Percentiles rank a stretch among this genome's conserved stretches.
Evolutionary conservation across 1,140 invertebrate genomes (phyloP).

Genomic region (Bombus difficillimus): DNA sequence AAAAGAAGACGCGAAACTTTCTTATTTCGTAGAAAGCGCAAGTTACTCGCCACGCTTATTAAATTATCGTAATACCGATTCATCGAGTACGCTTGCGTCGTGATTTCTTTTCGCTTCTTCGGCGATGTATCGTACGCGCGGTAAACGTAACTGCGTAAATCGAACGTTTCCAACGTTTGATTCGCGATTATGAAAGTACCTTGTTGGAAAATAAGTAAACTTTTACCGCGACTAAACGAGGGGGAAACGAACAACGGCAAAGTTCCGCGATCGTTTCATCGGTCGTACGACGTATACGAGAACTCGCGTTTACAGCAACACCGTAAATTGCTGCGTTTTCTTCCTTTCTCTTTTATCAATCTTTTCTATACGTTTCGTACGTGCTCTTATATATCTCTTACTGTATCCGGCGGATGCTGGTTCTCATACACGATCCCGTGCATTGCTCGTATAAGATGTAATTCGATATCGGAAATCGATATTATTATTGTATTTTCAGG

Average conservation of each 20-base stretch:
- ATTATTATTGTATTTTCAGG: too few species aligned
- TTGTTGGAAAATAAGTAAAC: slow-evolving; percentile 7
- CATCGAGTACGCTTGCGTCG: neutral
- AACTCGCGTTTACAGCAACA: neutral
- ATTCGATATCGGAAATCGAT: too few species aligned
- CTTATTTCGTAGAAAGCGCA: slow-evolving; percentile 29
- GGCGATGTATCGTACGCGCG: neutral
- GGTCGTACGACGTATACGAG: neutral
- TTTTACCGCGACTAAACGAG: slow-evolving; percentile 27
- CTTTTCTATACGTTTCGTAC: neutral
- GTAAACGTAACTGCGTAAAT: slow-evolving; percentile 7
- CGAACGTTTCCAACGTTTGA: slow-evolving; percentile 12
- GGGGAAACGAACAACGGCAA: neutral
- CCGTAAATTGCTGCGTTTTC: neutral
- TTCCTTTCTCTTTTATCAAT: neutral
- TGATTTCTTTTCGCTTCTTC: neutral
- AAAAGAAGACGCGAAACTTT: neutral
- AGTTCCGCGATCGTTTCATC: slow-evolving; percentile 33
- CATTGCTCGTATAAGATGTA: neutral
- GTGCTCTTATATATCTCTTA: neutral
- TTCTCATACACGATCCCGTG: neutral
- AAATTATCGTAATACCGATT: neutral
- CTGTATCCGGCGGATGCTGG: neutral
- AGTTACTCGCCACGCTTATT: neutral
- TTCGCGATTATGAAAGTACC: slow-evolving; percentile 15